Percentiles rank a stretch among this genome's conserved stretches.
phyloP scores from a whole-genome alignment of 2,888 invertebrate genomes.

The Pemphredon lugubris region DNA sequence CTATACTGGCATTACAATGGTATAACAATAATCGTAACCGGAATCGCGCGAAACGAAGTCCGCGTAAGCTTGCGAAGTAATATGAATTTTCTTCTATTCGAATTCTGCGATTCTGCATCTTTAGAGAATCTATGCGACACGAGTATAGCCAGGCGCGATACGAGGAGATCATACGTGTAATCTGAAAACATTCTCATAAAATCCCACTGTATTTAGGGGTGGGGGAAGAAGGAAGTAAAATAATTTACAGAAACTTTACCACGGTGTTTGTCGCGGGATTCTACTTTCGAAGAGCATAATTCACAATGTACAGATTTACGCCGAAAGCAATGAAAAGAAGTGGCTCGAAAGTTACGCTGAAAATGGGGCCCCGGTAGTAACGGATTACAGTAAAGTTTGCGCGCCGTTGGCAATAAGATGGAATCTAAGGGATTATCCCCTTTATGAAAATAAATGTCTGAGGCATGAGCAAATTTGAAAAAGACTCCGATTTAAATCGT shows the following conservation, averaged over 20 bases:
- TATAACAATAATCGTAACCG: too few species aligned
- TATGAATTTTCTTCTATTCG: too few species aligned
- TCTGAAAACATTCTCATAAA: slow-evolving; percentile 1
- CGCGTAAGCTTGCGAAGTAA: too few species aligned
- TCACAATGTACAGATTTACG: slow-evolving; percentile 45
- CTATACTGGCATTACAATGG: too few species aligned
- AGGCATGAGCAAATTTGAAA: slow-evolving; percentile 36
- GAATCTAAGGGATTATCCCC: slow-evolving; percentile 41
- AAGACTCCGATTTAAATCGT: slow-evolving; percentile 30
- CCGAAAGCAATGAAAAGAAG: slow-evolving; percentile 26
- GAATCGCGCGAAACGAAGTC: too few species aligned
- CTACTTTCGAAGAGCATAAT: slow-evolving; percentile 40
- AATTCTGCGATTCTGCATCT: too few species aligned
- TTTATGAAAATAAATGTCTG: slow-evolving; percentile 46
- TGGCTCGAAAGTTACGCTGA: slow-evolving; percentile 37
- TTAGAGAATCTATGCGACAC: too few species aligned
- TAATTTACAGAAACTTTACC: slow-evolving; percentile 20
- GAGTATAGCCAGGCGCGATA: too few species aligned
- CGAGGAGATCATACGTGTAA: too few species aligned
- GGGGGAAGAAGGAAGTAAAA: slow-evolving; percentile 12
- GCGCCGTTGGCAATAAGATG: slow-evolving; percentile 32
- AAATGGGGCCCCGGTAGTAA: slow-evolving; percentile 23
- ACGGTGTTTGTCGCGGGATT: slow-evolving; percentile 30
- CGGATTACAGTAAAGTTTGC: slow-evolving; percentile 44
- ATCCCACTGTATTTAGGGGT: slow-evolving; percentile 12